These are phyloP conservation scores for Saxidomus purpurata DNA, from an alignment of 1,140 invertebrate genomes.

Conservation along the genomic window DNA sequence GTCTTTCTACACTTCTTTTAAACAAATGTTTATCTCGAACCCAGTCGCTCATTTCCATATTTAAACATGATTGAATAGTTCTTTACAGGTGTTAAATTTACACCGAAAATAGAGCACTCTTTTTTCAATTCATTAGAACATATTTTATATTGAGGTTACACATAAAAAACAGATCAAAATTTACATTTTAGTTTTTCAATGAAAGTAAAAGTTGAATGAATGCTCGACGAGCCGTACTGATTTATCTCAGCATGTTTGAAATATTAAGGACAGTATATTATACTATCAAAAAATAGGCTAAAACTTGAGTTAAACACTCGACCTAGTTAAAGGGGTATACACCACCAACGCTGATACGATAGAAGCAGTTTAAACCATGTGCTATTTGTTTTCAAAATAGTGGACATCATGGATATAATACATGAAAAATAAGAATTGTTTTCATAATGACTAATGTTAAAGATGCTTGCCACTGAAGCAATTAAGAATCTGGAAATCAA, in stretches of 20 bases:
- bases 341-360: background rate
- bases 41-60: too few relatives aligned
- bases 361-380: background rate
- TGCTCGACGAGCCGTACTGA: background rate
- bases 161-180: background rate
- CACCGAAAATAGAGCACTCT: background rate
- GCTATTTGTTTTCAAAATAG: slow-evolving; percentile 36
- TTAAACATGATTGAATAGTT: background rate
- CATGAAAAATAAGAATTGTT: slow-evolving; percentile 3
- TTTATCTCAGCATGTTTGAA: background rate
- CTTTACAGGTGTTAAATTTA: background rate
- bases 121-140: slow-evolving; percentile 6
- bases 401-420: background rate
- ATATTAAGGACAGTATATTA: background rate
- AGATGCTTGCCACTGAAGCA: too few relatives aligned
- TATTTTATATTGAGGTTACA: background rate
- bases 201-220: slow-evolving; percentile 15
- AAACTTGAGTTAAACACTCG: background rate
- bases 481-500: too few relatives aligned
- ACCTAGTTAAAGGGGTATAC: background rate
- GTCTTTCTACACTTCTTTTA: too few relatives aligned
- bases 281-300: background rate
- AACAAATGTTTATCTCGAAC: too few relatives aligned
- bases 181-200: background rate
- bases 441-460: background rate